These are phyloP conservation scores for Sipha maydis DNA, from an alignment of 2,888 invertebrate genomes.

Conservation along the genomic window DNA sequence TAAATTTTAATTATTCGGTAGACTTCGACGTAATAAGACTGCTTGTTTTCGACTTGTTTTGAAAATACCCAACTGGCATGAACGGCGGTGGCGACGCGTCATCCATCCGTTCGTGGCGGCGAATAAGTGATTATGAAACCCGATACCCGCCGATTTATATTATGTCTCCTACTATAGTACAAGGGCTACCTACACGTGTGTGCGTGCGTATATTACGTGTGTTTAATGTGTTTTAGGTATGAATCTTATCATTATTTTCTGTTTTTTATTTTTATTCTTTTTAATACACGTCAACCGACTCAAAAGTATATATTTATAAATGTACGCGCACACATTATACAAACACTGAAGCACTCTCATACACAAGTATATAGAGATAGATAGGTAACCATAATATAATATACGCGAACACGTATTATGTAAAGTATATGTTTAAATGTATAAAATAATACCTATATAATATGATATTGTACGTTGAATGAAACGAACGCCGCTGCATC, in stretches of 20 bases:
- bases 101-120: neutral
- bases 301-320: neutral
- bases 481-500: slow-evolving; percentile 44
- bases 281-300: neutral
- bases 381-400: no score
- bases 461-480: slow-evolving; percentile 6
- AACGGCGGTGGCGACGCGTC: neutral
- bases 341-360: no score
- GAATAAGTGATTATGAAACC: slow-evolving; percentile 35
- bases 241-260: neutral
- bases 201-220: neutral
- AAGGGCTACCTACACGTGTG: slow-evolving; percentile 26
- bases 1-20: neutral
- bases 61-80: neutral
- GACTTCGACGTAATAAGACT: neutral
- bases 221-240: neutral
- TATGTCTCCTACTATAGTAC: neutral
- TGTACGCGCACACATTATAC: neutral
- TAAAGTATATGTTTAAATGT: neutral
- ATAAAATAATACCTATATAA: neutral
- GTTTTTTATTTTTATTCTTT: no score
- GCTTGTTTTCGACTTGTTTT: neutral
- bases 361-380: no score
- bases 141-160: slow-evolving; percentile 12
- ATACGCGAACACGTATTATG: neutral